phyloP scores from a whole-genome alignment of 2,113 vertebrate genomes.

The Sinocyclocheilus maitianheensis region DNA sequence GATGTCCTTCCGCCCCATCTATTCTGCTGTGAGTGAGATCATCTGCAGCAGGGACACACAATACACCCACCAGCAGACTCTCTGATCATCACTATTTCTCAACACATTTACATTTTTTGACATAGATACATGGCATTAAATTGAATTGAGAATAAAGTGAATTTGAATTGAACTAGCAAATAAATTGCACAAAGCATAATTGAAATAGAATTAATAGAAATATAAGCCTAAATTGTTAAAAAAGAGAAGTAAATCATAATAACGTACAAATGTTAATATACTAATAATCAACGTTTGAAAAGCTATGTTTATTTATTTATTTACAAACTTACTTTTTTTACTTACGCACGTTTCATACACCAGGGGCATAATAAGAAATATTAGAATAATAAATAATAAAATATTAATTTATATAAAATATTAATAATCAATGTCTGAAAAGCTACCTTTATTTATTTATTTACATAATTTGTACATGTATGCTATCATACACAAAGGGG shows the following conservation, averaged over 20 bases:
- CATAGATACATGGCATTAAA: not conserved
- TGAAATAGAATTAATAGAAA: not conserved
- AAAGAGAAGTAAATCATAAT: not conserved
- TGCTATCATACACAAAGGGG: not conserved
- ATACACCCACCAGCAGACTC: not conserved
- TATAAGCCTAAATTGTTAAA: not conserved
- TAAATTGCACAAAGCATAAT: not conserved
- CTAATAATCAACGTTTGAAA: not conserved
- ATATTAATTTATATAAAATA: not conserved
- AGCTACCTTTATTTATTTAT: no score
- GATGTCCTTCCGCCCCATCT: slow-evolving; percentile 96
- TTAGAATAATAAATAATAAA: not conserved
- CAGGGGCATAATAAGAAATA: not conserved
- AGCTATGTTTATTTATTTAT: not conserved
- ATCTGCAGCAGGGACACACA: not conserved
- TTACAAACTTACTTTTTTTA: not conserved
- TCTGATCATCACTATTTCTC: not conserved
- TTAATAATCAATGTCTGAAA: not conserved
- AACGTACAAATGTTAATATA: not conserved
- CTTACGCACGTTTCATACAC: not conserved
- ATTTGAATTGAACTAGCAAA: not conserved
- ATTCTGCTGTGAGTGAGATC: slow-evolving; percentile 84
- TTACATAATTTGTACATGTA: no score
- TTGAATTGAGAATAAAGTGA: not conserved
- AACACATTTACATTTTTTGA: not conserved